These are phyloP conservation scores for Eupeodes luniger DNA, from an alignment of 2,888 invertebrate genomes.

Conservation along the genomic window DNA sequence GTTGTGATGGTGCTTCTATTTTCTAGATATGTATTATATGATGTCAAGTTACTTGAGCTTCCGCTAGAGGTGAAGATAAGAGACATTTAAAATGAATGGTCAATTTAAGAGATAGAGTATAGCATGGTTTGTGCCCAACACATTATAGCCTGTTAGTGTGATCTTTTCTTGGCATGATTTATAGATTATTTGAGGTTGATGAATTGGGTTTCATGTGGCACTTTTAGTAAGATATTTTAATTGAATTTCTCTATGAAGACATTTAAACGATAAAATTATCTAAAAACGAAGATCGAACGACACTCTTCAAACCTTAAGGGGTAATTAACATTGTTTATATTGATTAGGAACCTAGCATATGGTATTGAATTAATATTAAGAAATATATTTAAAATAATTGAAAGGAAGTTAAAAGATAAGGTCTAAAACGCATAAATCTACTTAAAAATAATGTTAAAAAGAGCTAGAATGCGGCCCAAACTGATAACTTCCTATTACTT, in stretches of 20 bases:
- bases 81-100: not conserved
- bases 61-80: constrained; percentile 38
- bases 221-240: constrained; percentile 43
- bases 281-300: not conserved
- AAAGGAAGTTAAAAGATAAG: not conserved
- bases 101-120: constrained; percentile 11
- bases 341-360: not conserved
- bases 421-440: too few relatives aligned
- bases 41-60: constrained; percentile 54
- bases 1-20: constrained; percentile 8
- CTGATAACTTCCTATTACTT: too few relatives aligned
- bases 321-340: constrained; percentile 1
- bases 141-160: not conserved
- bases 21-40: not conserved
- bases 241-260: constrained; percentile 34
- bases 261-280: not conserved
- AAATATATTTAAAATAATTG: too few relatives aligned
- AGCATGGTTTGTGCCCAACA: constrained; percentile 5
- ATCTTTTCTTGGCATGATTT: not conserved
- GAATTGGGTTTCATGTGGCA: constrained; percentile 44
- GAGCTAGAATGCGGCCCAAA: too few relatives aligned
- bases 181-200: not conserved
- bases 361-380: not conserved
- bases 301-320: not conserved
- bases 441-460: too few relatives aligned